phyloP scores from a whole-genome alignment of 2,888 invertebrate genomes.

The Yponomeuta malinellus region DNA sequence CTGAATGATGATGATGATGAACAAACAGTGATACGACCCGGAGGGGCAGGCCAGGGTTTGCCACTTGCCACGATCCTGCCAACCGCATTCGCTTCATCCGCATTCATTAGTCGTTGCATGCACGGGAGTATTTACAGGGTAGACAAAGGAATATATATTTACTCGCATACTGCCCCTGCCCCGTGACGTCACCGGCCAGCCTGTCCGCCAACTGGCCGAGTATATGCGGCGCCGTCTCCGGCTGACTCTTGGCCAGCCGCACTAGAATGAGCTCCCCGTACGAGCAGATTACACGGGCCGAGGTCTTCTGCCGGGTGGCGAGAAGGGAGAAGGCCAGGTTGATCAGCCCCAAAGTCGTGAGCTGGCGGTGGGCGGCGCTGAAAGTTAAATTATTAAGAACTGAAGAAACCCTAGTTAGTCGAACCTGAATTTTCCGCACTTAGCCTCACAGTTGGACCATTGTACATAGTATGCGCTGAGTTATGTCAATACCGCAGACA shows the following conservation, averaged over 20 bases:
- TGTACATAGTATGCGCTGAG: too few species aligned
- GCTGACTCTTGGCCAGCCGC: constrained; percentile 50
- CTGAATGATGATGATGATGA: too few species aligned
- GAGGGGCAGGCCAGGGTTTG: too few species aligned
- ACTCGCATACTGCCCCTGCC: constrained; percentile 54
- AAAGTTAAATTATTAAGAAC: constrained; percentile 21
- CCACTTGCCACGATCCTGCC: too few species aligned
- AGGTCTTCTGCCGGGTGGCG: constrained; percentile 33
- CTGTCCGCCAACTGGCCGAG: constrained; percentile 47
- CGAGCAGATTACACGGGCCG: constrained; percentile 46
- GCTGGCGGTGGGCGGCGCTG: constrained; percentile 58
- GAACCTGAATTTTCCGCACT: too few species aligned
- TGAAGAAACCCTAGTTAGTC: background rate
- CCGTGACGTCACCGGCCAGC: constrained; percentile 36
- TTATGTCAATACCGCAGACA: too few species aligned
- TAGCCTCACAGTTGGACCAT: too few species aligned
- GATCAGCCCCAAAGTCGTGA: constrained; percentile 57
- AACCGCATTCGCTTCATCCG: too few species aligned
- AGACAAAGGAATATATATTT: background rate
- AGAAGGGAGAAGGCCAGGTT: constrained; percentile 53
- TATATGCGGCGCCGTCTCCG: constrained; percentile 48
- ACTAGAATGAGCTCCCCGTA: constrained; percentile 52
- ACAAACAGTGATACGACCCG: too few species aligned
- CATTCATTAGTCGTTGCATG: too few species aligned
- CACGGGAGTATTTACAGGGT: too few species aligned